Percentiles rank a stretch among this genome's conserved stretches.
Evolutionary conservation across 1,140 invertebrate species (phyloP).

Genomic region (Mycetomoellerius zeteki): DNA sequence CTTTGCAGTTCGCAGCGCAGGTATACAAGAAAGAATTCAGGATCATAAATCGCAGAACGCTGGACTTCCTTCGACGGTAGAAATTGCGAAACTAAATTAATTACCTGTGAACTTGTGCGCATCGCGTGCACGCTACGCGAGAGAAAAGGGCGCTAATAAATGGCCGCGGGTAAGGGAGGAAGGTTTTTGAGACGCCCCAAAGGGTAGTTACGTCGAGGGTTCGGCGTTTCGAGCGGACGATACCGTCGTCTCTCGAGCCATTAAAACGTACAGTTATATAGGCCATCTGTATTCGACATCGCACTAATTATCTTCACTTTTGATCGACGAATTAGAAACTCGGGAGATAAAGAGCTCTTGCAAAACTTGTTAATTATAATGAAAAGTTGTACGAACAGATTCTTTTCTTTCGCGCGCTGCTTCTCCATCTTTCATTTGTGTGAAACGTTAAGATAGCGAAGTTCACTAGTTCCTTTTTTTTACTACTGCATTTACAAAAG

Average conservation of each 20-base stretch:
- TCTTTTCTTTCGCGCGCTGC: conserved; percentile 34
- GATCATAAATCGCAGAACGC: conserved; percentile 69
- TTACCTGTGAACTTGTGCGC: conserved; percentile 80
- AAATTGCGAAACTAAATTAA: conserved; percentile 84
- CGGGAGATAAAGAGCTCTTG: conserved; percentile 41
- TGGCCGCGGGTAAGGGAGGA: conserved; percentile 22
- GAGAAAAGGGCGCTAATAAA: conserved; percentile 79
- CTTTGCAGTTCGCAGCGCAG: conserved; percentile 42
- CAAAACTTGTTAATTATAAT: conserved; percentile 56
- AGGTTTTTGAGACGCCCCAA: conserved; percentile 56
- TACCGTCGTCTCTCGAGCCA: conserved; percentile 27
- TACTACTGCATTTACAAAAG: background rate
- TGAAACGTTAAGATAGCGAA: conserved; percentile 23
- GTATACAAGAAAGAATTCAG: background rate
- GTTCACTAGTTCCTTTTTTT: conserved; percentile 22
- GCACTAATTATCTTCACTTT: conserved; percentile 57
- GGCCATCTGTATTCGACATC: conserved; percentile 48
- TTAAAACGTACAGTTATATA: conserved; percentile 75
- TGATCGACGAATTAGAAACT: conserved; percentile 50
- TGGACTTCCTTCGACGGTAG: conserved; percentile 76
- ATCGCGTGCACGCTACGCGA: conserved; percentile 70
- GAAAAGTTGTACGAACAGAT: conserved; percentile 38
- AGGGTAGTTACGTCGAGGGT: conserved; percentile 58
- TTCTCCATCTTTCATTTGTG: conserved; percentile 17
- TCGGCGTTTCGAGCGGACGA: conserved; percentile 63